Conservation (phyloP, 1,140 invertebrate genomes). For the Rhagoletis zephyria region DNA sequence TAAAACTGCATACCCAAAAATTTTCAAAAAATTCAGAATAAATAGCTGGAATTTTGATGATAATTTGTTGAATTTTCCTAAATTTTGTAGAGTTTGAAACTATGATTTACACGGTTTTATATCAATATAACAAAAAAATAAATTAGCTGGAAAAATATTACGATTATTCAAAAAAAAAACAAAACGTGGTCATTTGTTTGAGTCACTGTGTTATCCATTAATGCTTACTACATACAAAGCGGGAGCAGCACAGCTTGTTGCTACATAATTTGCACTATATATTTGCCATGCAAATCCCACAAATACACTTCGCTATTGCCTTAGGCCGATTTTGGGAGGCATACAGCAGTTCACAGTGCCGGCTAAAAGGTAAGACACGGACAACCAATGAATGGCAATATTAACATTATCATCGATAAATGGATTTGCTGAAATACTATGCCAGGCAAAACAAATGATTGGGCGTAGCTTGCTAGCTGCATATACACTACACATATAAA, state of each 20-base stretch:
- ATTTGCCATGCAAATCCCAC: slow-evolving; percentile 6
- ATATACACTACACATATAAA: neutral
- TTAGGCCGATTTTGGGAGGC: neutral
- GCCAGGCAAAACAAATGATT: slow-evolving; percentile 1
- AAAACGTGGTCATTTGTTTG: no score
- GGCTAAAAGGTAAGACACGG: neutral
- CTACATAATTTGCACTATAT: slow-evolving; percentile 7
- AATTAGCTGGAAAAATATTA: no score
- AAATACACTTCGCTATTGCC: slow-evolving; percentile 8
- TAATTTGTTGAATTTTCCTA: no score
- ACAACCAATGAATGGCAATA: slow-evolving; percentile 9
- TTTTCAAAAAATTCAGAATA: no score
- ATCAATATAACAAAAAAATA: no score
- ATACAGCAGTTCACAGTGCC: neutral
- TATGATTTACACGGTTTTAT: no score
- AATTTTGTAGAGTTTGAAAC: no score
- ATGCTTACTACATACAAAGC: neutral
- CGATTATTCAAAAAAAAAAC: no score
- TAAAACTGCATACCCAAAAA: no score
- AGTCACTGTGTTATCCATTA: neutral
- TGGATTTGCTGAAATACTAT: slow-evolving; percentile 35
- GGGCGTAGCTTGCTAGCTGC: neutral
- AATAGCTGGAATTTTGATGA: no score
- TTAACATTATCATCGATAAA: slow-evolving; percentile 47
- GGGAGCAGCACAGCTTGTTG: neutral